Percentiles rank a stretch among this genome's conserved stretches.
Conservation (phyloP, 2,888 invertebrate genomes). For the Ophion costatus region DNA sequence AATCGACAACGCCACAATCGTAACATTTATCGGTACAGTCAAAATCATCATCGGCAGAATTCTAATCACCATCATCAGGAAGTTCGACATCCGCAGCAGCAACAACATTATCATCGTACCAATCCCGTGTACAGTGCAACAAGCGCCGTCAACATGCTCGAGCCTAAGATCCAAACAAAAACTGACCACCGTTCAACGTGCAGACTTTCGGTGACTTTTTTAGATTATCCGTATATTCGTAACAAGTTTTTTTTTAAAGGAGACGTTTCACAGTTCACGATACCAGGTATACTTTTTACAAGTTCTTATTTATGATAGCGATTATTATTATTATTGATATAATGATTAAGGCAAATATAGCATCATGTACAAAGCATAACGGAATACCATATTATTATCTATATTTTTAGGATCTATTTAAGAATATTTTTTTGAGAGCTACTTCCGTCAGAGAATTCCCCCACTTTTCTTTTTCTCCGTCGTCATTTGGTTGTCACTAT, state of each 20-base stretch:
- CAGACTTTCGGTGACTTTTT: slow-evolving; percentile 77
- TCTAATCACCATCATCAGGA: slow-evolving; percentile 68
- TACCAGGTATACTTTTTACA: slow-evolving; percentile 80
- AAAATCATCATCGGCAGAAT: slow-evolving; percentile 69
- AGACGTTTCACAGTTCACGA: slow-evolving; percentile 75
- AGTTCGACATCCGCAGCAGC: slow-evolving; percentile 20
- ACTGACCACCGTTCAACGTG: slow-evolving; percentile 74
- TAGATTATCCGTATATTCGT: slow-evolving; percentile 73
- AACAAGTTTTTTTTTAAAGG: slow-evolving; percentile 77
- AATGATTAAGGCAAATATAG: slow-evolving; percentile 71
- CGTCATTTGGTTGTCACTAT: background rate
- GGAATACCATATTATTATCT: slow-evolving; percentile 72
- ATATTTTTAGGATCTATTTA: slow-evolving; percentile 73
- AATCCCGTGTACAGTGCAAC: slow-evolving; percentile 59
- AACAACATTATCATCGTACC: slow-evolving; percentile 49
- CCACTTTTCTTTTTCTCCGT: slow-evolving; percentile 61
- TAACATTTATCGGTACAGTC: slow-evolving; percentile 67
- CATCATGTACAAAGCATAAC: slow-evolving; percentile 75
- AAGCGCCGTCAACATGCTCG: slow-evolving; percentile 64
- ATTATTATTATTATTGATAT: slow-evolving; percentile 69
- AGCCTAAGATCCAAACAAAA: slow-evolving; percentile 70
- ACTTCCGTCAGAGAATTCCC: slow-evolving; percentile 71
- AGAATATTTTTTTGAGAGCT: slow-evolving; percentile 61
- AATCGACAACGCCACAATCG: slow-evolving; percentile 69
- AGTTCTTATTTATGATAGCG: slow-evolving; percentile 81